Conservation (phyloP, 2,888 invertebrate species). For the Polyommatus iphigenia region DNA sequence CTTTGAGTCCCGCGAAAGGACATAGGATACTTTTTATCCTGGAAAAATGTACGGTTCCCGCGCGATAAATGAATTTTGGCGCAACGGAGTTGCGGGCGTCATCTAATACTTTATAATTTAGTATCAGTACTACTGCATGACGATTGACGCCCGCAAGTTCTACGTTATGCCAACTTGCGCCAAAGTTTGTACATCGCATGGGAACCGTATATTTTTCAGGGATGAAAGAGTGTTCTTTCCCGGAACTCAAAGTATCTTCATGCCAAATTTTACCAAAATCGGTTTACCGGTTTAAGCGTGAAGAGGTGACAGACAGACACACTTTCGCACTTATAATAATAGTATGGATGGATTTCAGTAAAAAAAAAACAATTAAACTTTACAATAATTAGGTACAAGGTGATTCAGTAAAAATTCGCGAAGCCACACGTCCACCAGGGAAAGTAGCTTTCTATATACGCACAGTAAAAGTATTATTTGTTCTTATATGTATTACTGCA, state of each 20-base stretch:
- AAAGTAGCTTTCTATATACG: constrained; percentile 52
- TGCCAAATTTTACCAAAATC: neutral
- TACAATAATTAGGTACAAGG: constrained; percentile 1
- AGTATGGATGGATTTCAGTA: neutral
- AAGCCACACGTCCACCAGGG: constrained; percentile 39
- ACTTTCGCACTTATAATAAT: too few species aligned
- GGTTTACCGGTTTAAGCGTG: neutral
- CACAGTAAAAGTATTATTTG: constrained; percentile 48
- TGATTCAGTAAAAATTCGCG: constrained; percentile 40
- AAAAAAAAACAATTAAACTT: neutral
- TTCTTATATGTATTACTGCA: constrained; percentile 34
- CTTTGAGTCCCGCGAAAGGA: too few species aligned
- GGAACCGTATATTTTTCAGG: neutral
- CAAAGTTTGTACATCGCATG: too few species aligned
- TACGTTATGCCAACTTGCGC: too few species aligned
- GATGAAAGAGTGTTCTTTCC: too few species aligned
- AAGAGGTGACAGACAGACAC: neutral
- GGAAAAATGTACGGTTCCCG: too few species aligned
- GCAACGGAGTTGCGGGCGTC: too few species aligned
- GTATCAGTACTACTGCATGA: too few species aligned
- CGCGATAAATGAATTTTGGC: too few species aligned
- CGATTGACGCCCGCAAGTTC: too few species aligned
- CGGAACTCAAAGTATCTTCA: neutral
- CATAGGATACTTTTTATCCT: too few species aligned
- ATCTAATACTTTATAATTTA: too few species aligned